These are phyloP conservation scores for Drosophila seclusa DNA, from an alignment of 2,888 invertebrate genomes.

Conservation along the genomic window DNA sequence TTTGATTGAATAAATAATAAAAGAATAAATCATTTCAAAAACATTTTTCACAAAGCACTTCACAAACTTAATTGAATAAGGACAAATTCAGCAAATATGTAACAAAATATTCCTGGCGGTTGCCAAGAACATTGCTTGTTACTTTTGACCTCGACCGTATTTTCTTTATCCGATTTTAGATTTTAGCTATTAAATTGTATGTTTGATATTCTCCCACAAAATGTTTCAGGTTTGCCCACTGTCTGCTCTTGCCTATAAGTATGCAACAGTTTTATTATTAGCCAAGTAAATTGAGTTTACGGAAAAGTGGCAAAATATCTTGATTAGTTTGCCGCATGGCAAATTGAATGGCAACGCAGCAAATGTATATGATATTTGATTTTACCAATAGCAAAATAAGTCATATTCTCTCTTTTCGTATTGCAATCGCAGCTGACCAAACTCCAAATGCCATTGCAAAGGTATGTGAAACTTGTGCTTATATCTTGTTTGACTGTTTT, in stretches of 20 bases:
- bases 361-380: background rate
- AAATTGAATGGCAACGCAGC: slow-evolving; percentile 26
- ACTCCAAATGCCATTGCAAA: slow-evolving; percentile 29
- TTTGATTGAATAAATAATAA: background rate
- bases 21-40: background rate
- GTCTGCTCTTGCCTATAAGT: slow-evolving; percentile 33
- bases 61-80: background rate
- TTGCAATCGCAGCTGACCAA: slow-evolving; percentile 31
- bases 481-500: slow-evolving; percentile 28
- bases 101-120: background rate
- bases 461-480: slow-evolving; percentile 11
- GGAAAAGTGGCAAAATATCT: slow-evolving; percentile 50
- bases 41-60: background rate
- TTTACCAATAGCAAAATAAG: background rate
- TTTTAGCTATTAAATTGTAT: background rate
- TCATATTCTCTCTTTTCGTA: background rate
- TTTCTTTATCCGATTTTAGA: background rate
- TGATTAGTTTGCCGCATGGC: slow-evolving; percentile 55
- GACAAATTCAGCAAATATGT: background rate
- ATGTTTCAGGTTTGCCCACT: slow-evolving; percentile 1
- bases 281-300: slow-evolving; percentile 60
- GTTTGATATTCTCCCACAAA: background rate
- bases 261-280: slow-evolving; percentile 62
- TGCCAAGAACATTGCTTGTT: background rate
- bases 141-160: background rate